Evolutionary conservation across 2,888 invertebrate genomes (phyloP).

Genomic region (Laothoe populi): DNA sequence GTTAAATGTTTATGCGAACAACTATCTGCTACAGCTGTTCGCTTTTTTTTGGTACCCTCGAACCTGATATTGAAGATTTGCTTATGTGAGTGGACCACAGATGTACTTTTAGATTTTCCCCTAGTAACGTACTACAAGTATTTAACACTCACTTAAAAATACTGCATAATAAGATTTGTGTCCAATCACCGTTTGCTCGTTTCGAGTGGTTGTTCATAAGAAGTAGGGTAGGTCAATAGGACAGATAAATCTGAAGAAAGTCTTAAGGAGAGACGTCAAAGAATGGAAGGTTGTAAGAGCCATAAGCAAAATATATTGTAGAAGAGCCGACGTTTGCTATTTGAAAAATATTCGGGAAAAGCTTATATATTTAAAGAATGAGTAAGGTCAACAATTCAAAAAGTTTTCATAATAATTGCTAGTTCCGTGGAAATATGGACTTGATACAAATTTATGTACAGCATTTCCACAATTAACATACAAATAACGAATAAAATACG

Average conservation of each 20-base stretch:
- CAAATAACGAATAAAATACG: too few relatives aligned
- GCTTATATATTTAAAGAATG: too few relatives aligned
- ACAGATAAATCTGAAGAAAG: conserved; percentile 3
- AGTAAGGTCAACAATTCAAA: too few relatives aligned
- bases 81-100: neutral
- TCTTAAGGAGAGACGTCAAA: neutral
- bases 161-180: neutral
- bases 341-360: too few relatives aligned
- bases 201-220: neutral
- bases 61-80: neutral
- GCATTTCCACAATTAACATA: too few relatives aligned
- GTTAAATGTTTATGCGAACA: neutral
- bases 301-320: neutral
- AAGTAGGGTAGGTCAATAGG: neutral
- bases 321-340: neutral
- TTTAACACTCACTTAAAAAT: neutral
- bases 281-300: neutral
- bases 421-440: neutral
- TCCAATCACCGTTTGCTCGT: neutral
- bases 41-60: neutral
- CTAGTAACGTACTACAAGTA: neutral
- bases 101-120: neutral
- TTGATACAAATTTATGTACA: too few relatives aligned
- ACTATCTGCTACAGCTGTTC: neutral
- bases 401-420: neutral